Conservation (phyloP, 23 tunicate species). For the Ciona savignyi region DNA sequence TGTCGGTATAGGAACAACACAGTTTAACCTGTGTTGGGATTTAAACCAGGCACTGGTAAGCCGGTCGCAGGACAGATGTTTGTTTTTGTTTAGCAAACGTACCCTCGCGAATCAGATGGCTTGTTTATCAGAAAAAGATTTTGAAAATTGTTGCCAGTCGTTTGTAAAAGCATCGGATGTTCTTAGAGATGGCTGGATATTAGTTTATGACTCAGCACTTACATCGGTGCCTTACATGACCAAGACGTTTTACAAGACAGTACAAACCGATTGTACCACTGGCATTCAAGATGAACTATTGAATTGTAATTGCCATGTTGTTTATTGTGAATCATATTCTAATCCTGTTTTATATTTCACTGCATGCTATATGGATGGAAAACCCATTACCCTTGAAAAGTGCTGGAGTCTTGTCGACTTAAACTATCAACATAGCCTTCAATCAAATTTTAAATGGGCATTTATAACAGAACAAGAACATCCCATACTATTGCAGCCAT, state of each 20-base stretch:
- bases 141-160: slow-evolving; percentile 6
- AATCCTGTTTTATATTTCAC: slow-evolving; percentile 78
- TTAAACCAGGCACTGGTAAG: too few relatives aligned
- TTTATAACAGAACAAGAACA: slow-evolving; percentile 72
- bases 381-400: slow-evolving; percentile 34
- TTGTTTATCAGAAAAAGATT: slow-evolving; percentile 10
- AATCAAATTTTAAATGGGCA: slow-evolving; percentile 37
- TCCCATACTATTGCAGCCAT: slow-evolving; percentile 44
- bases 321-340: slow-evolving; percentile 59
- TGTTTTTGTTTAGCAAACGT: too few relatives aligned
- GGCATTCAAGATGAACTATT: slow-evolving; percentile 4
- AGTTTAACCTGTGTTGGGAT: too few relatives aligned
- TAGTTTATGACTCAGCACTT: neutral
- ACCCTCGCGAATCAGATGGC: slow-evolving; percentile 3
- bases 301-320: slow-evolving; percentile 56
- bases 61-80: too few relatives aligned
- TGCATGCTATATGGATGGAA: slow-evolving; percentile 27
- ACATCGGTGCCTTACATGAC: neutral
- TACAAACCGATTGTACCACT: neutral
- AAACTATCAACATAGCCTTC: neutral
- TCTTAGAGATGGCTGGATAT: slow-evolving; percentile 33
- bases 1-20: too few relatives aligned
- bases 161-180: slow-evolving; percentile 19
- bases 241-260: neutral
- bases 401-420: slow-evolving; percentile 40